phyloP scores from a whole-genome alignment of 2,113 vertebrate species.

The Gulo gulo region DNA sequence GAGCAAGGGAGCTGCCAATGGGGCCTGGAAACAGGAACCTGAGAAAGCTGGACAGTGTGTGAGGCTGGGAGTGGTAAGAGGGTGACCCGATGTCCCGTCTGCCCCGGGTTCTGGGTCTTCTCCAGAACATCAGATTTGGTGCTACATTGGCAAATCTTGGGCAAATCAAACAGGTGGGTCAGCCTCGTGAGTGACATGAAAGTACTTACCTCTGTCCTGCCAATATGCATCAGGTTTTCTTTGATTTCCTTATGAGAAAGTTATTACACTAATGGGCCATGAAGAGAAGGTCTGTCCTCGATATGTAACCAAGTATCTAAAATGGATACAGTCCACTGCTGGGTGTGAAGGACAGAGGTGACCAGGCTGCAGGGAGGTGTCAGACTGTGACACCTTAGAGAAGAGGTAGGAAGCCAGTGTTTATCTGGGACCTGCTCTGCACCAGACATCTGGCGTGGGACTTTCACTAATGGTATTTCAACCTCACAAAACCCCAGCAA shows the following conservation, averaged over 20 bases:
- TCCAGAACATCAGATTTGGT: neutral
- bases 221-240: neutral
- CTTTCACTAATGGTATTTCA: neutral
- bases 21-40: neutral
- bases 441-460: neutral
- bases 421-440: neutral
- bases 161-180: neutral
- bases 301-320: neutral
- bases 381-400: neutral
- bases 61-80: neutral
- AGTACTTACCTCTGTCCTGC: neutral
- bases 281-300: neutral
- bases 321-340: neutral
- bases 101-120: neutral
- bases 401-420: neutral
- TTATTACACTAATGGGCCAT: neutral
- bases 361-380: neutral
- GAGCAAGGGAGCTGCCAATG: neutral
- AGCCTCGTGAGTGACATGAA: neutral
- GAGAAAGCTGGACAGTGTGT: neutral
- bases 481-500: neutral
- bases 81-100: neutral
- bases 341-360: neutral
- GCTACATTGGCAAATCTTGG: neutral
- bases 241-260: neutral